Evolutionary conservation across 2,888 invertebrate genomes (phyloP), one percentile per base, ranked within the genome.

Genomic region (Chesias legatella): DNA sequence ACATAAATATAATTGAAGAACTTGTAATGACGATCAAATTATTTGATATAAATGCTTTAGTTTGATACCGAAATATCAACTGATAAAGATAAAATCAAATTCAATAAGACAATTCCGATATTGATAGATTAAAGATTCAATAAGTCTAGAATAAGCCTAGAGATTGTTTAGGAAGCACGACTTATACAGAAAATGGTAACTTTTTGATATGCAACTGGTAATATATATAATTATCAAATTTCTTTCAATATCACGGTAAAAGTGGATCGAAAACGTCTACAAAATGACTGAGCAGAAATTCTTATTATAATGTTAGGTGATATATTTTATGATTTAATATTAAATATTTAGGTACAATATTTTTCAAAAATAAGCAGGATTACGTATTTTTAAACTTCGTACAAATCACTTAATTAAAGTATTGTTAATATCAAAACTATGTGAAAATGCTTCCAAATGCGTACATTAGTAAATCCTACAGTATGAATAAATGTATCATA

Each of bases 351-450:
- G 9, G 11, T 41, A 41, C 6, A 46, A 46, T 31, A 46, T 37
- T 24, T 10, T 3, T 46, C 28, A 32, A 44, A 39, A 45, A 45
- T 45, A 45, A 36, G 36, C 29, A 26, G 7, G 29, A 25, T 30
- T 24, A 17, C 25, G n/a, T 20, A 39, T 44, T 20, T 22, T 35
- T 25, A 25, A 37, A 44, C 37, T 46, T 17, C 25, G 27, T 53
- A 53, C 33, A 43, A 31, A 38, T 21, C 10, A 8, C 41, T 41
- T 17, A 17, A 41, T 38, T 36, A 42, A 40, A 46, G 33, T 40
- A 35, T 40, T 43, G 49, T 44, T 31, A 44, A 46, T 55, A 55
- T 47, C 50, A 50, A 53, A 50, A 55, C 43, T 54, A 51, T 51
- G 38, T 44, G 48, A 46, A 48, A 43, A 51, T 33, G 39, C 33